phyloP scores from a whole-genome alignment of 2,113 vertebrate species.

The Prionailurus bengalensis region DNA sequence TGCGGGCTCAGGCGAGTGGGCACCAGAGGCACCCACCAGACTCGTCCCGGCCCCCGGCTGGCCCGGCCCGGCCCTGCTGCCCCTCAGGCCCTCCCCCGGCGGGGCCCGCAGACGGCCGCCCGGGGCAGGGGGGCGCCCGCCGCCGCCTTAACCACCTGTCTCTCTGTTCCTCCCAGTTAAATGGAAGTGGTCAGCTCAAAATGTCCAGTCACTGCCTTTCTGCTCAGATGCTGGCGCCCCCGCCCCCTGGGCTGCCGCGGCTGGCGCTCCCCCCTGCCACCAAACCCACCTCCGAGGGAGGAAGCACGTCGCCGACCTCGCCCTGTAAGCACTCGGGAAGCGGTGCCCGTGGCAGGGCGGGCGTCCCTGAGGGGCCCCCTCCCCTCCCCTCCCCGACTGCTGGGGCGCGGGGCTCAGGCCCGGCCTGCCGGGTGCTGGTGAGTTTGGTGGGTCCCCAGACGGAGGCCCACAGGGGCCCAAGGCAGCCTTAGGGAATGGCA shows the following conservation, averaged over 20 bases:
- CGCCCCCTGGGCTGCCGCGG: slow-evolving; percentile 92
- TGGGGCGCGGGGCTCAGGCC: not conserved
- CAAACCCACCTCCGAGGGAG: slow-evolving; percentile 95
- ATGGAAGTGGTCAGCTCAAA: slow-evolving; percentile 96
- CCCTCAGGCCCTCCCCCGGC: not conserved
- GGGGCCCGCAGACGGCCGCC: not conserved
- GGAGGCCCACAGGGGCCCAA: not conserved
- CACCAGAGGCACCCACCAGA: slow-evolving; percentile 50
- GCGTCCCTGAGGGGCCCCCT: slow-evolving; percentile 67
- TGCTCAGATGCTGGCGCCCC: slow-evolving; percentile 95
- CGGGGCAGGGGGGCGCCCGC: not conserved
- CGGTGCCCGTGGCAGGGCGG: slow-evolving; percentile 72
- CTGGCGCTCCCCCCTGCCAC: slow-evolving; percentile 93
- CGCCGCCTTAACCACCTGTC: slow-evolving; percentile 70
- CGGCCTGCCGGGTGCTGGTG: not conserved
- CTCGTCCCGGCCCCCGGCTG: not conserved
- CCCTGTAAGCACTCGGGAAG: slow-evolving; percentile 92
- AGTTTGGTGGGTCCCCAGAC: not conserved
- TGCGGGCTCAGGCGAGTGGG: not conserved
- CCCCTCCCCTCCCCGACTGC: slow-evolving; percentile 49
- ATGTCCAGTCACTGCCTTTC: slow-evolving; percentile 96
- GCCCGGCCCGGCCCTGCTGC: not conserved
- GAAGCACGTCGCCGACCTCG: slow-evolving; percentile 93
- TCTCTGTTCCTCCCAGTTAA: slow-evolving; percentile 92
- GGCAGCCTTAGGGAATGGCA: not conserved